A percentile compares a stretch with the other conserved stretches of the same genome.
Conservation (phyloP, 2,888 invertebrate species). For the Xanthostigma xanthostigma region DNA sequence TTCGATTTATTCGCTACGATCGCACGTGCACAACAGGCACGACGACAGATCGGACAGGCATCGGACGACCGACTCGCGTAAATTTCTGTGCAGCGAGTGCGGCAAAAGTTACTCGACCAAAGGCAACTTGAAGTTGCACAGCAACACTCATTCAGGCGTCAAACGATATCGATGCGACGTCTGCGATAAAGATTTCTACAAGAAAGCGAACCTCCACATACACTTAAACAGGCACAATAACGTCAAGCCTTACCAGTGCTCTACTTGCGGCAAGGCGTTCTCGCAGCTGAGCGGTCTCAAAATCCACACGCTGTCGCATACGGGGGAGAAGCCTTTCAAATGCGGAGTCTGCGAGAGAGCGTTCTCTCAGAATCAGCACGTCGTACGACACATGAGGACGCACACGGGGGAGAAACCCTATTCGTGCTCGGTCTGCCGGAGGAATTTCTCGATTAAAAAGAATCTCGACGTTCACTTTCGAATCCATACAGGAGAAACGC, state of each 20-base stretch:
- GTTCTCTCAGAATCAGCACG: conserved; percentile 10
- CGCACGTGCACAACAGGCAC: too few species aligned
- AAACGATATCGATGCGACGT: conserved; percentile 11
- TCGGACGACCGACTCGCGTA: too few species aligned
- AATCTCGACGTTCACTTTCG: conserved; percentile 14
- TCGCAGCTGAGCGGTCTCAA: conserved; percentile 19
- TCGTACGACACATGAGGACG: conserved; percentile 10
- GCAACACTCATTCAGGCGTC: too few species aligned
- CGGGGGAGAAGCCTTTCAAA: conserved; percentile 18
- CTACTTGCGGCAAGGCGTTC: conserved; percentile 21
- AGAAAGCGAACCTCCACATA: conserved; percentile 19
- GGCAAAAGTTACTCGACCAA: too few species aligned
- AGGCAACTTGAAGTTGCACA: too few species aligned
- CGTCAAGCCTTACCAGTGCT: conserved; percentile 16
- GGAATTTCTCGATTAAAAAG: conserved; percentile 11
- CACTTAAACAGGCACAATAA: conserved; percentile 19
- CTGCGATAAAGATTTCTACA: conserved; percentile 21
- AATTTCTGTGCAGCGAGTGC: too few species aligned
- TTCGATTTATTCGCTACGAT: too few species aligned
- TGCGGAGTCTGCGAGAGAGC: conserved; percentile 11
- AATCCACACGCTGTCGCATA: conserved; percentile 21
- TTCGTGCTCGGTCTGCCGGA: conserved; percentile 10
- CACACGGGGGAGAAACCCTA: conserved; percentile 12
- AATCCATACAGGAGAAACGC: conserved; percentile 15
- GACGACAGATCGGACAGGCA: too few species aligned